Evolutionary conservation across 2,888 invertebrate species (phyloP).

Genomic region (Acrocera orbiculus): DNA sequence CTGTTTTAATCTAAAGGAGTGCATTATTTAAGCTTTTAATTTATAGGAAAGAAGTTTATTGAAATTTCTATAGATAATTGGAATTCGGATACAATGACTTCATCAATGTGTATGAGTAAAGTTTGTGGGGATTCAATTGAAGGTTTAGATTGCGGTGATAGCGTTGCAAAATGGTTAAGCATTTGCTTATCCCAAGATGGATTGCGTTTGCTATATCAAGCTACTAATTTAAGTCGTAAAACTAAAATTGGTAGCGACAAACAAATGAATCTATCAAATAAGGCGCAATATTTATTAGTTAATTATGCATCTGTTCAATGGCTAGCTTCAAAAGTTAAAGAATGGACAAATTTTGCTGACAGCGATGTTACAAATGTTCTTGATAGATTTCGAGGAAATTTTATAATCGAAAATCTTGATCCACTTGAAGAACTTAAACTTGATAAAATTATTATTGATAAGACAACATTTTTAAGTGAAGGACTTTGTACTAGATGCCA

Average conservation of each 20-base stretch:
- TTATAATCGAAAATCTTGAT: constrained; percentile 52
- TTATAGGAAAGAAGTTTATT: constrained; percentile 33
- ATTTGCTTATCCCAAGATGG: constrained; percentile 49
- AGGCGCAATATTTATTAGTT: constrained; percentile 71
- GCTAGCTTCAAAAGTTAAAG: constrained; percentile 41
- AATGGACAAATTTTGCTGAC: constrained; percentile 31
- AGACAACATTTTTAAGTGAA: constrained; percentile 40
- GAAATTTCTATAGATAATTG: constrained; percentile 35
- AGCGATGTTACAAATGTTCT: constrained; percentile 40
- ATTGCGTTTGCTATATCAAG: constrained; percentile 49
- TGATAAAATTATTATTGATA: constrained; percentile 45
- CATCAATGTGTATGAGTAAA: constrained; percentile 52
- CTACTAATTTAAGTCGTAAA: constrained; percentile 25
- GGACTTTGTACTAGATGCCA: constrained; percentile 80
- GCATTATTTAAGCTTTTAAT: no score
- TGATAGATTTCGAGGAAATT: constrained; percentile 77
- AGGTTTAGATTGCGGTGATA: constrained; percentile 71
- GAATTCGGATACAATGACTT: constrained; percentile 8
- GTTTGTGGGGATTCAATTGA: constrained; percentile 67
- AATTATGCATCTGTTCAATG: constrained; percentile 60
- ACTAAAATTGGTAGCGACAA: constrained; percentile 15
- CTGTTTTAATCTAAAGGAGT: no score
- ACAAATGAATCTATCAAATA: constrained; percentile 52
- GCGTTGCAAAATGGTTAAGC: constrained; percentile 65
- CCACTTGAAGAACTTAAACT: constrained; percentile 68